Evolutionary conservation across 2,888 invertebrate genomes (phyloP).

Genomic region (Zele albiditarsus): DNA sequence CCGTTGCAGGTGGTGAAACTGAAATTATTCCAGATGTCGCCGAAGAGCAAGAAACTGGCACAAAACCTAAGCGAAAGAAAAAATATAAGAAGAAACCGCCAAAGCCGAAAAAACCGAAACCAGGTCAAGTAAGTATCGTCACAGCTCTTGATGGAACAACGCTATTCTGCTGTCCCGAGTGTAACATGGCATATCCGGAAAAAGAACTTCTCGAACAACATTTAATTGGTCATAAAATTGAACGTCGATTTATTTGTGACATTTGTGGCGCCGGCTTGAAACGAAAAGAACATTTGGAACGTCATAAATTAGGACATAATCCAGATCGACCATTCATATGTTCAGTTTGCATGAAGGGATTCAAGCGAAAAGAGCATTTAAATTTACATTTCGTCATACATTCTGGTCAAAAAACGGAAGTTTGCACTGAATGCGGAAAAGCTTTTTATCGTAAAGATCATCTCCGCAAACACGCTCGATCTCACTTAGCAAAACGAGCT

Average conservation of each 20-base stretch:
- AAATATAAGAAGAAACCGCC: constrained; percentile 87
- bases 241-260: constrained; percentile 84
- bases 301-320: constrained; percentile 87
- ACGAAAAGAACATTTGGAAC: constrained; percentile 85
- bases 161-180: constrained; percentile 86
- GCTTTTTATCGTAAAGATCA: constrained; percentile 88
- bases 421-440: constrained; percentile 85
- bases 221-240: constrained; percentile 85
- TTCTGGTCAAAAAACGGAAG: constrained; percentile 87
- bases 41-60: constrained; percentile 66
- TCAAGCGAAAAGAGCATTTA: constrained; percentile 87
- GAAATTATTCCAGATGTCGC: constrained; percentile 73
- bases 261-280: constrained; percentile 86
- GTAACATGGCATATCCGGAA: constrained; percentile 87
- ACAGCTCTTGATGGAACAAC: constrained; percentile 84
- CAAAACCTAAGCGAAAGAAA: constrained; percentile 81
- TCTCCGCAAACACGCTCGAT: constrained; percentile 85
- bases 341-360: constrained; percentile 84
- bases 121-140: constrained; percentile 85
- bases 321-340: constrained; percentile 87
- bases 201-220: constrained; percentile 86
- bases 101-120: constrained; percentile 85
- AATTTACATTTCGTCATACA: constrained; percentile 89
- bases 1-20: constrained; percentile 73
- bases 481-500: constrained; percentile 84